phyloP scores from a whole-genome alignment of 2,797 vertebrate species.

The Mormyrops boulengeri region DNA sequence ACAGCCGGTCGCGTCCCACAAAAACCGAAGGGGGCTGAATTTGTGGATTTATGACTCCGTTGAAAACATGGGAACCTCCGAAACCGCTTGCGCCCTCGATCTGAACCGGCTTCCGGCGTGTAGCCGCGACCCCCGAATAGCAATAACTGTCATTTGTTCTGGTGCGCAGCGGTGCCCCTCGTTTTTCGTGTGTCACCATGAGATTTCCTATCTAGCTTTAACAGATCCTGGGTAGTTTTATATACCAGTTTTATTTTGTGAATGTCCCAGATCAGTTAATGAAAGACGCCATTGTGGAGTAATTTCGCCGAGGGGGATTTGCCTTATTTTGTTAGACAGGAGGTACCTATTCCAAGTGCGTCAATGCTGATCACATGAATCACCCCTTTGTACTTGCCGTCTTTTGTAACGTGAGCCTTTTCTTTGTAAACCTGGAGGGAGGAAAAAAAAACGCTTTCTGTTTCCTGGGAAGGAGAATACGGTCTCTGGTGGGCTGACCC shows the following conservation, averaged over 20 bases:
- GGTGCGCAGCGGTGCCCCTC: slow-evolving; percentile 33
- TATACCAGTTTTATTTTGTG: slow-evolving; percentile 54
- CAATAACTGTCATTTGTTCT: slow-evolving; percentile 35
- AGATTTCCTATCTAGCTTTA: slow-evolving; percentile 17
- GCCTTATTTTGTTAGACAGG: slow-evolving; percentile 53
- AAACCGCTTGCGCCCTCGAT: slow-evolving; percentile 43
- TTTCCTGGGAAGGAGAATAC: background rate
- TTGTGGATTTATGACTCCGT: slow-evolving; percentile 15
- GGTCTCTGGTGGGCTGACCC: background rate
- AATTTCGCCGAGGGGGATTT: slow-evolving; percentile 56
- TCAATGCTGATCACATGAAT: slow-evolving; percentile 52
- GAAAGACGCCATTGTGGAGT: slow-evolving; percentile 80
- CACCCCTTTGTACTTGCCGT: slow-evolving; percentile 38
- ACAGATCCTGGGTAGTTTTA: slow-evolving; percentile 31
- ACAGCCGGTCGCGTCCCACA: slow-evolving; percentile 37
- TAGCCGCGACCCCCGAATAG: slow-evolving; percentile 38
- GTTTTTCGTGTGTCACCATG: slow-evolving; percentile 42
- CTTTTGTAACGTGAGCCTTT: slow-evolving; percentile 24
- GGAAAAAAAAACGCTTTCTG: slow-evolving; percentile 2
- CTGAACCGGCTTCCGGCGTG: slow-evolving; percentile 54
- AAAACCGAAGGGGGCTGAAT: slow-evolving; percentile 9
- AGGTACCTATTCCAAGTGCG: slow-evolving; percentile 52
- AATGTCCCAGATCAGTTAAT: slow-evolving; percentile 62
- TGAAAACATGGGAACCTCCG: slow-evolving; percentile 31
- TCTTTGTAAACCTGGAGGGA: slow-evolving; percentile 21